Conservation (phyloP, 53 echinoderm and acorn worm species). For the Paracentrotus lividus region DNA sequence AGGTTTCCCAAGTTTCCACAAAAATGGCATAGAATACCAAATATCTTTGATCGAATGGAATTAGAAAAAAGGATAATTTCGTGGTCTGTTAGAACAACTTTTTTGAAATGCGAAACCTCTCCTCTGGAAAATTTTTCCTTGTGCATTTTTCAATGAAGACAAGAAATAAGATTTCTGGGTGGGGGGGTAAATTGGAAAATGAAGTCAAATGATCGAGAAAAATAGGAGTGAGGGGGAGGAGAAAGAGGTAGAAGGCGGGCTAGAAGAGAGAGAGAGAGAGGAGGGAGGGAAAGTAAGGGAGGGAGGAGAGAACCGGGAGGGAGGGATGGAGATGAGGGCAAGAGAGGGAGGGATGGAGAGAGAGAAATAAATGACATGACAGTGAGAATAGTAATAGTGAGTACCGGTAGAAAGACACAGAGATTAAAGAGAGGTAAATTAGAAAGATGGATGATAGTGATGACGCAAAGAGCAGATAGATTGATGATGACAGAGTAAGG, state of each 20-base stretch:
- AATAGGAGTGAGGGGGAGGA: neutral
- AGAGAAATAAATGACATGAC: neutral
- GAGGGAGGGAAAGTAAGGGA: neutral
- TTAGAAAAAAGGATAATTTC: too few relatives aligned
- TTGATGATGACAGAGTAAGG: conserved; percentile 4
- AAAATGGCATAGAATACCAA: too few relatives aligned
- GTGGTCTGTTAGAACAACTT: too few relatives aligned
- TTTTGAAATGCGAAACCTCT: too few relatives aligned
- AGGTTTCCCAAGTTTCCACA: too few relatives aligned
- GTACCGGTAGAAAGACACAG: neutral
- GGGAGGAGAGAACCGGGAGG: neutral
- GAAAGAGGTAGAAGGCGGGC: neutral
- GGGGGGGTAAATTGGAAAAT: neutral
- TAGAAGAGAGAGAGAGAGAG: neutral
- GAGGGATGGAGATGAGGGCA: neutral
- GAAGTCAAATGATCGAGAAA: neutral
- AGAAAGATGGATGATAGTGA: conserved; percentile 30
- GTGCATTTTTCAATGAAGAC: neutral
- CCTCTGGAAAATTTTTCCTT: neutral
- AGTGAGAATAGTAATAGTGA: neutral
- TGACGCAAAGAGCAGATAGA: neutral
- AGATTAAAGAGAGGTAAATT: neutral
- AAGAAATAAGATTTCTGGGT: neutral
- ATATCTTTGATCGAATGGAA: too few relatives aligned
- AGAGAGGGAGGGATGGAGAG: neutral